Percentiles rank a stretch among this genome's conserved stretches.
Evolutionary conservation across 2,797 vertebrate species (phyloP).

Genomic region (Vultur gryphus): DNA sequence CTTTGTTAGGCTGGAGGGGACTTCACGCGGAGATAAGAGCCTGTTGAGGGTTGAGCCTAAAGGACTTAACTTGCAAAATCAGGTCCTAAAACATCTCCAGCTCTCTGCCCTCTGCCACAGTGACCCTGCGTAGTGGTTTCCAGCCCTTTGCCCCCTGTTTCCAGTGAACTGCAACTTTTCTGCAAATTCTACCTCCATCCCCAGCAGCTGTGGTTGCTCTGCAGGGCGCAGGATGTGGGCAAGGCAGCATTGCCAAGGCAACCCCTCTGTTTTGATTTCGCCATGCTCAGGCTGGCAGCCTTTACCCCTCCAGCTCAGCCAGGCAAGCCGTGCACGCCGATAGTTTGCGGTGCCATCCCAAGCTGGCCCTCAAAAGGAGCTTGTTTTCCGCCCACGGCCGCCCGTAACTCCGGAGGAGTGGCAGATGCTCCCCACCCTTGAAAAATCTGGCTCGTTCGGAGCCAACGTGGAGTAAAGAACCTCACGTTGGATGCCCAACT

Average conservation of each 20-base stretch:
- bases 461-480: not conserved
- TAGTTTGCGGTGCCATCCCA: not conserved
- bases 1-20: not conserved
- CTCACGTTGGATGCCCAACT: not conserved
- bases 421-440: constrained; percentile 32
- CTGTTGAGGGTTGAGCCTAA: not conserved
- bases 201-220: not conserved
- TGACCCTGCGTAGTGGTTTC: not conserved
- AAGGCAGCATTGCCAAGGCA: constrained; percentile 19
- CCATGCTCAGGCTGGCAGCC: not conserved
- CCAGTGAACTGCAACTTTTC: not conserved
- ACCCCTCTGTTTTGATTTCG: constrained; percentile 22
- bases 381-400: not conserved
- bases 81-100: not conserved
- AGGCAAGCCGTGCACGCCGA: not conserved
- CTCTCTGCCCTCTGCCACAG: not conserved
- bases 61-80: not conserved
- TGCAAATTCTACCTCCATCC: not conserved
- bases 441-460: not conserved
- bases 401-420: not conserved
- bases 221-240: not conserved
- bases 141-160: not conserved
- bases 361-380: not conserved
- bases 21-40: not conserved
- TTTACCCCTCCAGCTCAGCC: not conserved